A percentile compares a stretch with the other conserved stretches of the same genome.
Evolutionary conservation across 2,888 invertebrate genomes (phyloP).

Genomic region (Orthosia gracilis): DNA sequence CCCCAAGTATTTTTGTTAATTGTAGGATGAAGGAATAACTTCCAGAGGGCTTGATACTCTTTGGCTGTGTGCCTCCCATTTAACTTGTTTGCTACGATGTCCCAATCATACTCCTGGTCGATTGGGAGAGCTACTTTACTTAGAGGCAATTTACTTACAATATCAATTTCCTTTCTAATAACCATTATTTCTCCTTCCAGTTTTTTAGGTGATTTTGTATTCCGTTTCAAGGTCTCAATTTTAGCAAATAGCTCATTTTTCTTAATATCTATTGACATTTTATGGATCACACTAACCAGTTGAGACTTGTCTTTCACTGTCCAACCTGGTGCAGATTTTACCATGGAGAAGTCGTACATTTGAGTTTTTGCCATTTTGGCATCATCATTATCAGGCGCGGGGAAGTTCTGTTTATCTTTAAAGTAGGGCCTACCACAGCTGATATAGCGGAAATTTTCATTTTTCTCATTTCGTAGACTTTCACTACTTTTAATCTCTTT

Average conservation of each 20-base stretch:
- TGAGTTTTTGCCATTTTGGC: constrained; percentile 82
- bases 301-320: constrained; percentile 91
- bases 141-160: constrained; percentile 71
- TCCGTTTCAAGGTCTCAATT: constrained; percentile 71
- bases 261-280: constrained; percentile 75
- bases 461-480: constrained; percentile 55
- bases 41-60: constrained; percentile 94
- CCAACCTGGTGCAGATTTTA: constrained; percentile 88
- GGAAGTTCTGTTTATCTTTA: constrained; percentile 91
- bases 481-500: constrained; percentile 62
- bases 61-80: constrained; percentile 91
- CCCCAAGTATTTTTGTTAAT: constrained; percentile 90
- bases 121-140: constrained; percentile 79
- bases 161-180: constrained; percentile 70
- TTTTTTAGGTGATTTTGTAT: constrained; percentile 43
- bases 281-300: constrained; percentile 87
- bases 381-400: constrained; percentile 92
- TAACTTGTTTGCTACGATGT: constrained; percentile 85
- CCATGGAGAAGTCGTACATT: constrained; percentile 87
- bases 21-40: constrained; percentile 93
- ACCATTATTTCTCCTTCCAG: constrained; percentile 63
- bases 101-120: constrained; percentile 91
- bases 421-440: constrained; percentile 93
- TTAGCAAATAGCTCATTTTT: constrained; percentile 70
- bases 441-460: constrained; percentile 75